phyloP scores from a whole-genome alignment of 2,888 invertebrate species.

The Apamea anceps region DNA sequence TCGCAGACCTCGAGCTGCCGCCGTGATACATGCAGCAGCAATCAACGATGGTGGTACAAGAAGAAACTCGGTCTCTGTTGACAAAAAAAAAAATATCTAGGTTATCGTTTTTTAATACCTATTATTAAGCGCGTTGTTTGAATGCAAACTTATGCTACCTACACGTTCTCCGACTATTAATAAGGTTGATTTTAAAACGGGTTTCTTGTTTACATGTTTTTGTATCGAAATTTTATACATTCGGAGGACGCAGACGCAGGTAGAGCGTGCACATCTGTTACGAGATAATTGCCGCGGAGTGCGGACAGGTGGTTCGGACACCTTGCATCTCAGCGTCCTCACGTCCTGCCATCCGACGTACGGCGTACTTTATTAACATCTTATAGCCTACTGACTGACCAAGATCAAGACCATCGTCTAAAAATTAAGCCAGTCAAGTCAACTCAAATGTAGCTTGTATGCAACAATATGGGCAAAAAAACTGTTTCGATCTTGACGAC shows the following conservation, averaged over 20 bases:
- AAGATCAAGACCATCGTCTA: conserved; percentile 32
- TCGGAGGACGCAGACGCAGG: conserved; percentile 76
- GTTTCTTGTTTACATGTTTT: conserved; percentile 75
- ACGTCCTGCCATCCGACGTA: conserved; percentile 71
- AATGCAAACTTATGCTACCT: conserved; percentile 19
- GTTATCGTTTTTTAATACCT: conserved; percentile 4
- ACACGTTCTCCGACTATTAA: conserved; percentile 37
- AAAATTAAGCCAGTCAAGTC: conserved; percentile 37
- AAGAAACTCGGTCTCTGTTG: conserved; percentile 93
- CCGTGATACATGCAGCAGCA: conserved; percentile 92
- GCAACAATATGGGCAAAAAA: conserved; percentile 44
- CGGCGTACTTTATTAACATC: conserved; percentile 47
- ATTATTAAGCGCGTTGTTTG: conserved; percentile 20
- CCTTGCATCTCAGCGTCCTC: conserved; percentile 84
- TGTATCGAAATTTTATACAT: conserved; percentile 65
- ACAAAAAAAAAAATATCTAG: conserved; percentile 69
- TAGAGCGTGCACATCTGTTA: conserved; percentile 87
- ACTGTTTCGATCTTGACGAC: conserved; percentile 66
- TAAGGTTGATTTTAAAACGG: conserved; percentile 60
- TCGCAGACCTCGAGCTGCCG: conserved; percentile 91
- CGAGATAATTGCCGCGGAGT: conserved; percentile 84
- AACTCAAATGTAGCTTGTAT: conserved; percentile 36
- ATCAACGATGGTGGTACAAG: conserved; percentile 93
- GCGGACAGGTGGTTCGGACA: conserved; percentile 86
- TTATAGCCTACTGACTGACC: conserved; percentile 47